phyloP scores from a whole-genome alignment of 2,888 invertebrate genomes.

The Oxycera nigricornis region DNA sequence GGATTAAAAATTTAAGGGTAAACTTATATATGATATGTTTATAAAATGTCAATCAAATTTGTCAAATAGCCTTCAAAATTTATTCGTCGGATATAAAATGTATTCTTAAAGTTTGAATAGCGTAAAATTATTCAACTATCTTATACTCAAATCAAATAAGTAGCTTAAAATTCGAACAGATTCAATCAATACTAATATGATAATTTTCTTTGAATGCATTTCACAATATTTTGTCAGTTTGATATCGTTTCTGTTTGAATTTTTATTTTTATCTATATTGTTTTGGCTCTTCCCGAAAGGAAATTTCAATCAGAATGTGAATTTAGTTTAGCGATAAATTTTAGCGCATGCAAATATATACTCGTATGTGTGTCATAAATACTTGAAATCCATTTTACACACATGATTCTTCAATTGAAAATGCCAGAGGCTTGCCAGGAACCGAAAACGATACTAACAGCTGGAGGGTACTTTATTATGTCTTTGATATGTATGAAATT shows the following conservation, averaged over 20 bases:
- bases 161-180: slow-evolving; percentile 5
- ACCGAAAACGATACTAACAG: too few relatives aligned
- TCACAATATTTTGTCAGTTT: neutral
- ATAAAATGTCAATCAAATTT: neutral
- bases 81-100: neutral
- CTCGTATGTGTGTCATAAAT: neutral
- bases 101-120: neutral
- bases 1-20: slow-evolving; percentile 18
- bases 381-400: neutral
- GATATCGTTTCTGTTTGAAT: neutral
- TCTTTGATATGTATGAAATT: slow-evolving; percentile 5
- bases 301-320: slow-evolving; percentile 39
- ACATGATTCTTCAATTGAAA: too few relatives aligned
- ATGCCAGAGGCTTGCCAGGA: too few relatives aligned
- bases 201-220: slow-evolving; percentile 39
- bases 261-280: neutral
- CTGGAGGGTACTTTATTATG: too few relatives aligned
- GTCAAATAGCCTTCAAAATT: neutral
- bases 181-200: slow-evolving; percentile 7
- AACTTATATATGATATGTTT: neutral
- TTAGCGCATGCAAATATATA: slow-evolving; percentile 35
- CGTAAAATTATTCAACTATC: neutral
- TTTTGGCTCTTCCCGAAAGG: neutral
- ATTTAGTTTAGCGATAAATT: slow-evolving; percentile 25
- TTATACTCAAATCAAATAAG: neutral